Conservation (phyloP, 2,888 invertebrate species). For the Yponomeuta sedellus region DNA sequence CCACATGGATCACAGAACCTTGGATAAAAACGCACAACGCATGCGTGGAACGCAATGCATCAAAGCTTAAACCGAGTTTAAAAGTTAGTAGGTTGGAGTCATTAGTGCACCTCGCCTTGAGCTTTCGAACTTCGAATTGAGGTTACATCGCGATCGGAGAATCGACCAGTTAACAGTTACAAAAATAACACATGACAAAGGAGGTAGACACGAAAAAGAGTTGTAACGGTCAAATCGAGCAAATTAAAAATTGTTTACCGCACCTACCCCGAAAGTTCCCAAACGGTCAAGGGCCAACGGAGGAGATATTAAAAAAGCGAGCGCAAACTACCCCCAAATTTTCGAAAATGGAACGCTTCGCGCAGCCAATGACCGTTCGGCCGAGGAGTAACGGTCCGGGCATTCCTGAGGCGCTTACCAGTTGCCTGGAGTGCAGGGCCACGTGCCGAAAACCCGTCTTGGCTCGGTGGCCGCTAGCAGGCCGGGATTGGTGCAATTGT, state of each 20-base stretch:
- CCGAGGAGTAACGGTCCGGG: not conserved
- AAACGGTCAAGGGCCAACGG: not conserved
- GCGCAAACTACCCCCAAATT: not conserved
- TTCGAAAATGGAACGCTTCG: not conserved
- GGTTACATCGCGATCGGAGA: not conserved
- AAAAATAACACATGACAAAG: not conserved
- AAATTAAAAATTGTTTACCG: not conserved
- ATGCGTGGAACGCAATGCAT: no score
- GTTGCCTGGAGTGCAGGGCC: not conserved
- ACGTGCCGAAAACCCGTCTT: slow-evolving; percentile 15
- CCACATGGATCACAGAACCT: no score
- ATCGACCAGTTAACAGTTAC: not conserved
- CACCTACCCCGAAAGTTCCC: not conserved
- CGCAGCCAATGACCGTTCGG: not conserved
- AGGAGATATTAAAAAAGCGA: not conserved
- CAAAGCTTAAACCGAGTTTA: not conserved
- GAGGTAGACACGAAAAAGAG: slow-evolving; percentile 7
- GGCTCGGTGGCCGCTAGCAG: slow-evolving; percentile 65
- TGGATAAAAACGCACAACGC: no score
- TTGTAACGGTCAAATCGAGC: not conserved
- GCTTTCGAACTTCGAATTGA: not conserved
- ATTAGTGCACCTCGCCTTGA: not conserved
- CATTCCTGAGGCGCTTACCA: not conserved
- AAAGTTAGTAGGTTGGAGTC: not conserved
- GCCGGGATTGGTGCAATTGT: slow-evolving; percentile 77